Base-by-base conservation (phyloP, 2,797 vertebrate species). In the Sphaeramia orbicularis region DNA sequence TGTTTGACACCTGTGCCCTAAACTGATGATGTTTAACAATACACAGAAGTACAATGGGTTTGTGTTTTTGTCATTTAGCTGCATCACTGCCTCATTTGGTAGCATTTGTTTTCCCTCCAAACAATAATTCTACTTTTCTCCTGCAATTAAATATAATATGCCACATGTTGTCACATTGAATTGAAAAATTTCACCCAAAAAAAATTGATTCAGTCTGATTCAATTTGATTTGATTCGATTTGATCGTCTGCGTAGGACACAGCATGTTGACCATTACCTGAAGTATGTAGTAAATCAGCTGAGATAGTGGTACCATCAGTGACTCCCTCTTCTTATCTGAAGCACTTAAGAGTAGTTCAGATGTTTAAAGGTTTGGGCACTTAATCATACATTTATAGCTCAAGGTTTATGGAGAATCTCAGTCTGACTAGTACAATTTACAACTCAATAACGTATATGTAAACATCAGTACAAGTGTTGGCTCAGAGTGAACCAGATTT, bases 311-410 rank as follows among this genome's bases (percentile, higher is more conserved):
- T 57, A 72, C 59, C 65, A 56, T n/a, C 14, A 2, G 14, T 54
- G 38, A 47, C 49, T 53, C 19, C 40, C 32, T 7, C 45, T 30
- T 66, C 57, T 84, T 61, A 75, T 83, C 50, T 57, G 2, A 65
- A 60, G 16, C n/a, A 47, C 24, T 48, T 65, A 1, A 12, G 2
- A 63, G 19, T 36, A 45, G 54, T 40, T 57, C 21, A 45, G 8
- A 63, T n/a, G 32, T 32, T 55, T 42, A 4, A 32, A 21, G 36
- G 36, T 51, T 51, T 58, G 1, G 57, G 56, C 21, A 37, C 51
- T 7, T 30, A 45, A 60, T 24, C 30, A 50, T 48, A 36, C 42
- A 35, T 19, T 71, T 55, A 68, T 27, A 59, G 21, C 27, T 15
- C 16, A 8, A 16, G 45, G 6, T 54, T 36, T 55, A 36, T 50